These are phyloP conservation scores for Hydrotaea cyrtoneurina DNA, from an alignment of 2,888 invertebrate species.

Conservation along the genomic window DNA sequence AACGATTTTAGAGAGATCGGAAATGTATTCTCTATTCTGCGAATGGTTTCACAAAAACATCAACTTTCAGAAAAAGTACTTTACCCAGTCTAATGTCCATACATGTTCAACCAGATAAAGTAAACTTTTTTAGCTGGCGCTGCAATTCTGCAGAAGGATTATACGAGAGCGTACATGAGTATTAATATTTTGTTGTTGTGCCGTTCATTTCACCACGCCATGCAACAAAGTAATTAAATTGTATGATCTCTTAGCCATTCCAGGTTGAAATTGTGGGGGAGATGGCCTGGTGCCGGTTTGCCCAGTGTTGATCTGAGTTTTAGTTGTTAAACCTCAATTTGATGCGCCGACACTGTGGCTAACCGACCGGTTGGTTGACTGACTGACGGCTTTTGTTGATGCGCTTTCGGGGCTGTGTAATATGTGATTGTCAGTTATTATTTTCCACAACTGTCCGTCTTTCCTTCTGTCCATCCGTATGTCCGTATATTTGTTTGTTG, in stretches of 20 bases:
- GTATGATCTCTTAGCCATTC: conserved; percentile 11
- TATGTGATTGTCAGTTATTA: conserved; percentile 13
- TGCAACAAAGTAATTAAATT: conserved; percentile 63
- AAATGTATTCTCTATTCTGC: too few relatives aligned
- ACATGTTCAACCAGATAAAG: not conserved
- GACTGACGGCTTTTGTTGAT: conserved; percentile 16
- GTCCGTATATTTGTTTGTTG: conserved; percentile 14
- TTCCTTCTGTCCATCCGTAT: not conserved
- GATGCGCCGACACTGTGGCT: conserved; percentile 17
- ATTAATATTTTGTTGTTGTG: conserved; percentile 34
- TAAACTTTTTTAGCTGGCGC: conserved; percentile 17
- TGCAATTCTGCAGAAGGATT: conserved; percentile 55
- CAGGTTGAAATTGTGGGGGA: conserved; percentile 1
- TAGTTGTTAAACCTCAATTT: conserved; percentile 29
- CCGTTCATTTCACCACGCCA: not conserved
- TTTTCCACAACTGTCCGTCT: not conserved
- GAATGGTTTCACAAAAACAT: too few relatives aligned
- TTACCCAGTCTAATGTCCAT: not conserved
- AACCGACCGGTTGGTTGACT: conserved; percentile 16
- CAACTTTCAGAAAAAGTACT: too few relatives aligned
- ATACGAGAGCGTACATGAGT: conserved; percentile 11
- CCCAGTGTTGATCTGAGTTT: not conserved
- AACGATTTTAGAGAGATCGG: too few relatives aligned
- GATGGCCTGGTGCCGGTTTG: not conserved
- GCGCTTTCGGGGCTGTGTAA: not conserved